Conservation (phyloP, 1,140 invertebrate genomes). For the Cyclina sinensis region DNA sequence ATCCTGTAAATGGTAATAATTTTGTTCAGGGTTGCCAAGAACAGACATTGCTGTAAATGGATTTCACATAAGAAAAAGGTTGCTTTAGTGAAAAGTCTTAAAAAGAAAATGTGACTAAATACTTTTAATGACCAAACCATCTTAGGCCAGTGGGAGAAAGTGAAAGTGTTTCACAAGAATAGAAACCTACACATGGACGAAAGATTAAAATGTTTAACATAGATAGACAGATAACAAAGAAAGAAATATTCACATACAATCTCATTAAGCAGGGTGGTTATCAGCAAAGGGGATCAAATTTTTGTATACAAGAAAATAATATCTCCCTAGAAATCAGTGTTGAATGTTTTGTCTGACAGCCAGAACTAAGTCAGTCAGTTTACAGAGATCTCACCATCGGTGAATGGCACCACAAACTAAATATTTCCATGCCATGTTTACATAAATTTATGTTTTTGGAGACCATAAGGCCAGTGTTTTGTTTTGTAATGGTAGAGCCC, state of each 20-base stretch:
- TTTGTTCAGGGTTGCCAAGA: no score
- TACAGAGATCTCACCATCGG: background rate
- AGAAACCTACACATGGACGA: background rate
- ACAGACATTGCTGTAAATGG: no score
- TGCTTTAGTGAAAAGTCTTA: no score
- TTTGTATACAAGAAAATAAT: conserved; percentile 31
- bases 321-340: conserved; percentile 25
- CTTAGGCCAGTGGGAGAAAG: no score
- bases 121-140: no score
- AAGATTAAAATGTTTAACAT: background rate
- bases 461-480: background rate
- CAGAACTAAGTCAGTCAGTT: conserved; percentile 29
- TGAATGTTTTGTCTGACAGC: conserved; percentile 40
- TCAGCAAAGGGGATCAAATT: background rate
- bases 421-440: conserved; percentile 13
- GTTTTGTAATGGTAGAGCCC: background rate
- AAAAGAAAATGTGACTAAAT: no score
- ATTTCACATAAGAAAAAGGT: no score
- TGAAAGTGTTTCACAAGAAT: background rate
- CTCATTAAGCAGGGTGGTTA: background rate
- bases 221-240: background rate
- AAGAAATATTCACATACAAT: background rate
- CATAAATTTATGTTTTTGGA: conserved; percentile 13
- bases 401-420: conserved; percentile 21
- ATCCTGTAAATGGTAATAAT: no score